A percentile compares a stretch with the other conserved stretches of the same genome.
These are phyloP conservation scores for Hoplodrina blanda DNA, from an alignment of 2,888 invertebrate genomes.

Conservation along the genomic window DNA sequence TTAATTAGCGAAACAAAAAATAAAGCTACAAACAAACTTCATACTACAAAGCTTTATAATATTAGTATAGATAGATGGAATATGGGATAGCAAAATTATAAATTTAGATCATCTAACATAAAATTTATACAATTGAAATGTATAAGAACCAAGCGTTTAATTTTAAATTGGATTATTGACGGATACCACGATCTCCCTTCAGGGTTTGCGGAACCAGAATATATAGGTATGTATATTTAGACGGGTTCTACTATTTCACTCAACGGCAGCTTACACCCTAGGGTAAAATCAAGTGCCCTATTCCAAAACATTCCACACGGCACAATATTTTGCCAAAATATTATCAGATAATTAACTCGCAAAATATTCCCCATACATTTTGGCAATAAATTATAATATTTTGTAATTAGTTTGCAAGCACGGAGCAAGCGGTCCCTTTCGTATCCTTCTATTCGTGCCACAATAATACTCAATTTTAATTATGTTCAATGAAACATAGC, in stretches of 20 bases:
- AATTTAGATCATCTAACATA: too few species aligned
- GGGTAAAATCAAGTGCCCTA: constrained; percentile 7
- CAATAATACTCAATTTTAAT: constrained; percentile 58
- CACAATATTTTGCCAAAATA: constrained; percentile 41
- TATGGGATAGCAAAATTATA: too few species aligned
- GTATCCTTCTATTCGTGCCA: constrained; percentile 33
- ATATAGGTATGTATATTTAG: background rate
- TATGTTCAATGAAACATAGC: constrained; percentile 46
- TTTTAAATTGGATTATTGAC: too few species aligned
- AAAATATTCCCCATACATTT: constrained; percentile 57
- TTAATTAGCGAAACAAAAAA: too few species aligned
- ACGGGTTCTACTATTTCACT: constrained; percentile 2
- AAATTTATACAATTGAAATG: too few species aligned
- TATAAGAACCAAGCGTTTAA: too few species aligned
- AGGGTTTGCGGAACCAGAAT: too few species aligned
- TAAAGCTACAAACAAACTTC: too few species aligned
- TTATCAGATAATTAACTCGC: constrained; percentile 57
- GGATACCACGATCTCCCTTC: too few species aligned
- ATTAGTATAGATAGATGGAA: too few species aligned
- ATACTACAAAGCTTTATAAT: too few species aligned
- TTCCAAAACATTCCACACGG: constrained; percentile 1
- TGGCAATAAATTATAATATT: constrained; percentile 58
- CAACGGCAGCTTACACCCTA: constrained; percentile 25
- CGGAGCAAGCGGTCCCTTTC: constrained; percentile 53
- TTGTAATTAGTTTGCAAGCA: constrained; percentile 57